Base-by-base conservation (phyloP, 2,888 invertebrate species). In the Diadegma fenestrale region DNA sequence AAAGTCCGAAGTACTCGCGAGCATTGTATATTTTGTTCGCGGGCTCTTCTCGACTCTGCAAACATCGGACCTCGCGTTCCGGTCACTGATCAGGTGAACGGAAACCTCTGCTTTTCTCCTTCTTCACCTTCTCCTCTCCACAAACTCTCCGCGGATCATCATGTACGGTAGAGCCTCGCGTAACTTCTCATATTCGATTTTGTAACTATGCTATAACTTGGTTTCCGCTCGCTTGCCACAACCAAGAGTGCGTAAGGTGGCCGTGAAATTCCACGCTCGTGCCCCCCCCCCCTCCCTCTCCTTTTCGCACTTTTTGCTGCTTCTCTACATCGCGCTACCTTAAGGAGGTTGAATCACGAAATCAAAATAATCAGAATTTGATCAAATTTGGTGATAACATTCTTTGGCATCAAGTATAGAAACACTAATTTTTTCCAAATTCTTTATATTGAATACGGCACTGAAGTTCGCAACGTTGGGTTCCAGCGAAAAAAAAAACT, bases 111-210 rank as follows among this genome's bases (percentile, higher is more conserved):
- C 58, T 45, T 43, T 58, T 73, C 41, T 19, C 64, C 37, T 37
- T n/a, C 30, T 37, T 22, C 63, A 33, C 33, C 33, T 63, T 30
- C 30, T 30, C 63, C 33, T 63, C 63, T 17, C 26, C n/a, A n/a
- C 10, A 10, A 37, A 63, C 63, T 63, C 63, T 41, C 14, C 37
- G 41, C 19, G 7, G 43, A 37, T 19, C 14, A 22, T n/a, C 19
- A 17, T 6, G 26, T 37, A 17, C n/a, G 51, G 30, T 8, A 51
- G 30, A 17, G 22, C 73, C 79, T 79, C 85, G 37, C 85, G 82
- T 68, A 77, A 85, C 76, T 72, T 72, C 45, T 85, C 82, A 82
- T 82, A 76, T 82, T 81, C 80, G 80, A 79, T 85, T 85, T 82
- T 82, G 85, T 82, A 85, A 85, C 72, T 71, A 77, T 82, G 75